Base-by-base conservation (phyloP, 2,888 invertebrate genomes). In the Lithophane leautieri region DNA sequence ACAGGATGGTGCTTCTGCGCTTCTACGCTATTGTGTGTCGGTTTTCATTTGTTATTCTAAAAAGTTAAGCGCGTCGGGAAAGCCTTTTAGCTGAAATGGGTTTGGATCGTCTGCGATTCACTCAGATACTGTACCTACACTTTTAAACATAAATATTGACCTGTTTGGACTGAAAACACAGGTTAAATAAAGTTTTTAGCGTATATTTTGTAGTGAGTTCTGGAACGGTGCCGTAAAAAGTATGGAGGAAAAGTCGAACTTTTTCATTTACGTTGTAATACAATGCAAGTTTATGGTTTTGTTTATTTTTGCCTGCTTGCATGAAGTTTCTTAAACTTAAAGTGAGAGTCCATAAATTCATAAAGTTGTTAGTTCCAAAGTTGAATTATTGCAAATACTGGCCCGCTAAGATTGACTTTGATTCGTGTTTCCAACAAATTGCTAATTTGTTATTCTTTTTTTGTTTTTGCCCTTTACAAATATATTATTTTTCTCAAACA, bases 71-170 rank as follows among this genome's bases (percentile, higher is more conserved):
- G 78, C 73, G 70, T 76, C 75, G 78, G 76, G 66, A 76, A 86
- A 90, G 87, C 90, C 91, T 93, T 91, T 92, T 89, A 92, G 86
- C 83, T 86, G 70, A 90, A 91, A 91, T 91, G 89, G 89, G 84
- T 85, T 90, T 75, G 82, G 86, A 88, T 86, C 85, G 86, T 76
- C 84, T 87, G 86, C 80, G 68, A 85, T 88, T 91, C 88, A 87
- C 86, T 86, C 85, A 67, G 85, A 84, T 85, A 88, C 81, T 78
- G 85, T 86, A 90, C 54, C 54, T 54, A n/a, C 87, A 91, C 87
- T 89, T 86, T 80, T 78, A 68, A 85, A 76, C 68, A 82, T 76
- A 88, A 89, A 90, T 84, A 88, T 81, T 88, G 89, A 88, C 87
- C 88, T 85, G 73, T 88, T 88, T 90, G 76, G 82, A 81, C 85